A percentile compares a stretch with the other conserved stretches of the same genome.
Conservation (phyloP, 2,888 invertebrate species). For the Ennomos quercinarius region DNA sequence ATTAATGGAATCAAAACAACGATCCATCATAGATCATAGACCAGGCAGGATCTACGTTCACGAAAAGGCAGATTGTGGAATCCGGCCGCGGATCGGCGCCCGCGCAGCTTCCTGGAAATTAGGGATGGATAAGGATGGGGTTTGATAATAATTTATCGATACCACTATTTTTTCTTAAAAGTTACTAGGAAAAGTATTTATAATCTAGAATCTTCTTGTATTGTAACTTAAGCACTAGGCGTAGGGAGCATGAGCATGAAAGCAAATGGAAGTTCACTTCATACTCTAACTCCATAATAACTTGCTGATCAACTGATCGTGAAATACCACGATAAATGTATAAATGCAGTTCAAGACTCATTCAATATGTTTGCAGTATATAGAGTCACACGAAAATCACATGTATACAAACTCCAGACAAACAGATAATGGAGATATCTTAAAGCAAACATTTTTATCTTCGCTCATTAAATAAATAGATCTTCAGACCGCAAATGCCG, state of each 20-base stretch:
- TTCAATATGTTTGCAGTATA: conserved; percentile 5
- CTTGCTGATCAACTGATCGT: not conserved
- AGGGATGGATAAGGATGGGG: conserved; percentile 67
- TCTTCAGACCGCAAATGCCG: not conserved
- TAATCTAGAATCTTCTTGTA: too few relatives aligned
- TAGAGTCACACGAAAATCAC: conserved; percentile 40
- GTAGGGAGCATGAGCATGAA: too few relatives aligned
- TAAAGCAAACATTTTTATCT: conserved; percentile 59
- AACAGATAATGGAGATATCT: conserved; percentile 54
- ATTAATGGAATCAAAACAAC: conserved; percentile 23
- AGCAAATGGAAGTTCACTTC: too few relatives aligned
- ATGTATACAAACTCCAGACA: conserved; percentile 48
- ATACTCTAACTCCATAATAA: too few relatives aligned
- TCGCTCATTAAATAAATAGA: conserved; percentile 60
- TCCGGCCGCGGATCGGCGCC: conserved; percentile 79
- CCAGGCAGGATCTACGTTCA: conserved; percentile 33
- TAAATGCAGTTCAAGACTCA: conserved; percentile 12
- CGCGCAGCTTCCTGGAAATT: conserved; percentile 82
- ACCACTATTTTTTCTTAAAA: not conserved
- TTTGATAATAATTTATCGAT: conserved; percentile 18
- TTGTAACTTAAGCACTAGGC: too few relatives aligned
- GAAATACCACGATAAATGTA: not conserved
- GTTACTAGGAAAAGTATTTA: too few relatives aligned
- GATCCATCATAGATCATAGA: conserved; percentile 31
- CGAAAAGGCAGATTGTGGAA: conserved; percentile 77